A percentile compares a stretch with the other conserved stretches of the same genome.
phyloP scores from a whole-genome alignment of 2,888 invertebrate species.

The Aleiodes leptofemur region DNA sequence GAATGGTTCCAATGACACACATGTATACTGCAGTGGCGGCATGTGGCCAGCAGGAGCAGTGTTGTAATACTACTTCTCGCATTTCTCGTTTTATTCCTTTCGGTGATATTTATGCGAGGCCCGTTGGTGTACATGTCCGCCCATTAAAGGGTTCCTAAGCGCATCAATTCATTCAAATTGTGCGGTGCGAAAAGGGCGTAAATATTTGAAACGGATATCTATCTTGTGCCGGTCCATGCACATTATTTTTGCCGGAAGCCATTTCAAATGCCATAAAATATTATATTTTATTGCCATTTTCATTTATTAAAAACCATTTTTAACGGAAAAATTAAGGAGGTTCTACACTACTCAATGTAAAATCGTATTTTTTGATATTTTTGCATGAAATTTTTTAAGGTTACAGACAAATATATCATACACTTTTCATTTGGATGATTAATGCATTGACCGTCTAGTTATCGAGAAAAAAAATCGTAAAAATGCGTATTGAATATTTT shows the following conservation, averaged over 20 bases:
- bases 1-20: slow-evolving; percentile 9
- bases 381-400: too few relatives aligned
- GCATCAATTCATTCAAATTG: slow-evolving; percentile 71
- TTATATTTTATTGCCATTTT: neutral
- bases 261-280: slow-evolving; percentile 8
- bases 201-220: slow-evolving; percentile 75
- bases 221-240: slow-evolving; percentile 61
- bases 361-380: too few relatives aligned
- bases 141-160: slow-evolving; percentile 73
- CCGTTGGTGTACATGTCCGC: slow-evolving; percentile 71
- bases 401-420: too few relatives aligned
- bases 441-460: too few relatives aligned
- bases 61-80: slow-evolving; percentile 47
- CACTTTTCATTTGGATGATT: too few relatives aligned
- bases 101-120: slow-evolving; percentile 71
- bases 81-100: slow-evolving; percentile 20
- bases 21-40: neutral
- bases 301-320: neutral
- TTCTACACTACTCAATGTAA: too few relatives aligned
- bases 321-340: too few relatives aligned
- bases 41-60: slow-evolving; percentile 33
- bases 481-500: too few relatives aligned
- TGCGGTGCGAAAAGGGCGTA: slow-evolving; percentile 73
- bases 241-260: slow-evolving; percentile 40
- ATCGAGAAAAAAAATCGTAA: too few relatives aligned